Evolutionary conservation across 2,888 invertebrate species (phyloP).

Genomic region (Plagodis dolabraria): DNA sequence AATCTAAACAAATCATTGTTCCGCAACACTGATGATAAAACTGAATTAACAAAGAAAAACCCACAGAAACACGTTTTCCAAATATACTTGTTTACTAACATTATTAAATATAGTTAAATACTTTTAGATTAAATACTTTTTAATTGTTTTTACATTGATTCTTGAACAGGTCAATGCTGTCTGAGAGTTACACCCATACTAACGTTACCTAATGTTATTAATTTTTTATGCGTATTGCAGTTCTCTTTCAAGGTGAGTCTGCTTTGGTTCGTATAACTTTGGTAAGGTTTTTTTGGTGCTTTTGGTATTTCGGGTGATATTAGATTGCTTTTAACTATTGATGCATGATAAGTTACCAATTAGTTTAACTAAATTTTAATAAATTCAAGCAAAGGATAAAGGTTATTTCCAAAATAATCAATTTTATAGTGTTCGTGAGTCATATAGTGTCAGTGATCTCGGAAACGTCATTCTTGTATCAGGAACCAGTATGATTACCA

Average conservation of each 20-base stretch:
- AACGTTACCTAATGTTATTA: slow-evolving; percentile 8
- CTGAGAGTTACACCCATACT: slow-evolving; percentile 14
- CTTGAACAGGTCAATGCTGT: slow-evolving; percentile 11
- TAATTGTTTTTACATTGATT: slow-evolving; percentile 4
- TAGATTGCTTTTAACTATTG: no score
- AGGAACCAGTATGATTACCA: no score
- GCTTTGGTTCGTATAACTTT: slow-evolving; percentile 6
- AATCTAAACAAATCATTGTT: slow-evolving; percentile 67
- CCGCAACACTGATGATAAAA: slow-evolving; percentile 48
- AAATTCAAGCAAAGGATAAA: no score
- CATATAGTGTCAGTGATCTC: no score
- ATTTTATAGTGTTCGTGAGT: no score
- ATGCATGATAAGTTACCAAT: no score
- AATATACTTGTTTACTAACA: slow-evolving; percentile 27
- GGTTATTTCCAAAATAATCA: no score
- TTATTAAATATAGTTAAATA: slow-evolving; percentile 2
- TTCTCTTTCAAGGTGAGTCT: slow-evolving; percentile 2
- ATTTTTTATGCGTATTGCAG: slow-evolving; percentile 3
- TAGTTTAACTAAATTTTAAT: no score
- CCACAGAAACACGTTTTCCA: slow-evolving; percentile 34
- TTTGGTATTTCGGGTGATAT: no score
- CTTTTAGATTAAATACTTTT: slow-evolving; percentile 1
- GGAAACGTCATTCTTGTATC: no score
- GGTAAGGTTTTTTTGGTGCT: not conserved
- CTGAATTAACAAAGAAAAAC: slow-evolving; percentile 33